A percentile compares a stretch with the other conserved stretches of the same genome.
These are phyloP conservation scores for Iselma pallidipennis DNA, from an alignment of 2,888 invertebrate species.

Conservation along the genomic window DNA sequence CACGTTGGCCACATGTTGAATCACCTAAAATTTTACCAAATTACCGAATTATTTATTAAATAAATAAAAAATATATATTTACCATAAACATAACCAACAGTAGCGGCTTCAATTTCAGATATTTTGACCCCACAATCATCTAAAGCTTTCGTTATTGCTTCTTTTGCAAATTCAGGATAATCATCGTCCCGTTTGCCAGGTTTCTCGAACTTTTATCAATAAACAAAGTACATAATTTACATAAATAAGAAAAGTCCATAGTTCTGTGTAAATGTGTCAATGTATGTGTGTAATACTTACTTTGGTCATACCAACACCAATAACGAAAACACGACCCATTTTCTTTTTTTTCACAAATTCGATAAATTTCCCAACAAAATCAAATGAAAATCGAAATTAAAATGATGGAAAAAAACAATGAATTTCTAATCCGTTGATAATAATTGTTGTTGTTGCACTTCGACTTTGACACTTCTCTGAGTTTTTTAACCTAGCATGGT, in stretches of 20 bases:
- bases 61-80: slow-evolving; percentile 29
- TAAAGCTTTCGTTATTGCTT: slow-evolving; percentile 87
- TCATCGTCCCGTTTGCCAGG: slow-evolving; percentile 83
- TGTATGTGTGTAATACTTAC: slow-evolving; percentile 53
- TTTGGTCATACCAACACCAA: slow-evolving; percentile 98
- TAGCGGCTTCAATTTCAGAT: slow-evolving; percentile 82
- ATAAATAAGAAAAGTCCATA: too few relatives aligned
- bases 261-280: too few relatives aligned
- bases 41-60: neutral
- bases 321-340: slow-evolving; percentile 74
- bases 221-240: too few relatives aligned
- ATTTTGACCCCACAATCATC: slow-evolving; percentile 80
- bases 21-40: slow-evolving; percentile 64
- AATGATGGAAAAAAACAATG: slow-evolving; percentile 8
- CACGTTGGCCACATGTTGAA: slow-evolving; percentile 94
- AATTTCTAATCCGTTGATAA: neutral
- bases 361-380: neutral
- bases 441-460: slow-evolving; percentile 5
- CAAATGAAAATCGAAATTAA: neutral
- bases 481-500: neutral
- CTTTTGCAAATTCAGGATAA: slow-evolving; percentile 94
- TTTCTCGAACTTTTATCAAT: slow-evolving; percentile 77
- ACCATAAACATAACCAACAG: slow-evolving; percentile 92
- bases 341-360: slow-evolving; percentile 21
- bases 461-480: slow-evolving; percentile 20